Base-by-base conservation (phyloP, 1,140 invertebrate genomes). In the Lasioglossum baleicum region DNA sequence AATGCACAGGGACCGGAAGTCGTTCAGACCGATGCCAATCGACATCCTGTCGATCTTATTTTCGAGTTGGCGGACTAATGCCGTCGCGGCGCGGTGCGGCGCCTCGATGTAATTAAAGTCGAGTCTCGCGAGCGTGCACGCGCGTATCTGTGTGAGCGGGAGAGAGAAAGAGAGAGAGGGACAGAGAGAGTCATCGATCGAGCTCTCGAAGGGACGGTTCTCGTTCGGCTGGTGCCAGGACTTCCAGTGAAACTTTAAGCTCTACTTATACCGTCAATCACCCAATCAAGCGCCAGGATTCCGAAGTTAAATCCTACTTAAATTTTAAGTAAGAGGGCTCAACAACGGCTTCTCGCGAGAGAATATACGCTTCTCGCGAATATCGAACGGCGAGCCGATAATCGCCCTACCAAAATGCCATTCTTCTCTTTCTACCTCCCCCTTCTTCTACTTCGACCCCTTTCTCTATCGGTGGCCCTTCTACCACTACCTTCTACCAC, bases 301-400 rank as follows among this genome's bases (percentile, higher is more conserved):
- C 53, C 42, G 31, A 82, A 82, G 76, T 82, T 82, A 80, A 82
- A 82, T 82, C 81, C 81, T 82, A 82, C 76, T 82, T 80, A 82
- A 82, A 80, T 80, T 80, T 80, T 82, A 80, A 82, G 76, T 80
- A 82, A 78, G 53, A 70, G 71, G 60, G 53, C 48, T 74, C 69
- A 48, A 17, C 51, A 48, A 79, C 64, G 61, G 63, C 51, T 79
- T 73, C 44, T 44, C 22, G 44, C 65, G 65, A 44, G 22, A 42
- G 65, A 44, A 67, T 67, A 22, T 67, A 44, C 53, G 75, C 64
- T 48, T 48, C 44, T 48, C 44, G 35, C 44, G 65, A 65, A 63
- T 56, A 72, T 69, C n/a, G 64, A 73, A 31, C 40, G 61, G 13
- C 53, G 48, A 75, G 35, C 63, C 53, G 75, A 82, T 78, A 82